Conservation (phyloP, 2,888 invertebrate genomes). For the Aquatica leii region DNA sequence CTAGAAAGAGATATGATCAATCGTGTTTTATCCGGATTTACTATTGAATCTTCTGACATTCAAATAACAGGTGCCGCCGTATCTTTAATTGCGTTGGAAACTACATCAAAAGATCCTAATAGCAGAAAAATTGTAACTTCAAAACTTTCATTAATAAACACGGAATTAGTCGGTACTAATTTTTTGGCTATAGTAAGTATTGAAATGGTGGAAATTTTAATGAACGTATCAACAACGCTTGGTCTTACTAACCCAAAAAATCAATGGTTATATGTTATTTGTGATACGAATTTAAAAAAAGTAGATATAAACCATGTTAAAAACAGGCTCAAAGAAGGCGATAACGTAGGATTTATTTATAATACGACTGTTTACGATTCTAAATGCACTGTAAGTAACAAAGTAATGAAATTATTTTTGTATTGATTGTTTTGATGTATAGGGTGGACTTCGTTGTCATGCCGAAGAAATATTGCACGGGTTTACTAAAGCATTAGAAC, state of each 20-base stretch:
- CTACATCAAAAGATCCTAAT: slow-evolving; percentile 44
- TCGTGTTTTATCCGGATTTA: slow-evolving; percentile 69
- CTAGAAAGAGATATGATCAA: slow-evolving; percentile 72
- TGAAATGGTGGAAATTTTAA: slow-evolving; percentile 69
- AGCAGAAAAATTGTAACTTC: slow-evolving; percentile 50
- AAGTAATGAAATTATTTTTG: not conserved
- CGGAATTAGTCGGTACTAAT: slow-evolving; percentile 55
- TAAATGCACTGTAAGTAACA: slow-evolving; percentile 67
- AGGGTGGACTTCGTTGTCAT: slow-evolving; percentile 76
- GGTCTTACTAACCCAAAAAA: slow-evolving; percentile 74
- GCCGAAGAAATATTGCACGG: slow-evolving; percentile 72
- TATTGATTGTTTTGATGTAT: slow-evolving; percentile 34
- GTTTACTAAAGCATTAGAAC: slow-evolving; percentile 74
- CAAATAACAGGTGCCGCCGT: slow-evolving; percentile 49
- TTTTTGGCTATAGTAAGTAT: slow-evolving; percentile 72
- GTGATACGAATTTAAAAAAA: slow-evolving; percentile 65
- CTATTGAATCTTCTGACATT: slow-evolving; percentile 51
- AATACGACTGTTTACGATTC: slow-evolving; percentile 67
- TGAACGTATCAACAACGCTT: slow-evolving; percentile 73
- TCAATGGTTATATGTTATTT: slow-evolving; percentile 84
- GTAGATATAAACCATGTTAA: slow-evolving; percentile 66
- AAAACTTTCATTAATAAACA: slow-evolving; percentile 52
- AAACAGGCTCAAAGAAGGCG: slow-evolving; percentile 74
- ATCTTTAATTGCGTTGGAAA: slow-evolving; percentile 52
- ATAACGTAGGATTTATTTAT: slow-evolving; percentile 80